Base-by-base conservation (phyloP, 2,113 vertebrate genomes). In the Myocastor coypus region DNA sequence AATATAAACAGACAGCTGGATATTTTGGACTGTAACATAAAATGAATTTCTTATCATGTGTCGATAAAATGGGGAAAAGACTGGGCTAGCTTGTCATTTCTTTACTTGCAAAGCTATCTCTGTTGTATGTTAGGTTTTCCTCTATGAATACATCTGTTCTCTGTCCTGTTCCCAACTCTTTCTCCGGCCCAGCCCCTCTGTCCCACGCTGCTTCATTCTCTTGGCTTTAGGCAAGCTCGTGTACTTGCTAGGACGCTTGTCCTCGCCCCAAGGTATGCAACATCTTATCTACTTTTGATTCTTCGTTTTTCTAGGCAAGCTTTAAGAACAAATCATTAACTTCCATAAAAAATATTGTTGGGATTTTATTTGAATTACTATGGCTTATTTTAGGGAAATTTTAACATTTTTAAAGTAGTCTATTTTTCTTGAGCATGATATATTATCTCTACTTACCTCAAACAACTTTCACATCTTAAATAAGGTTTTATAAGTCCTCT, bases 401-500 rank as follows among this genome's bases (percentile, higher is more conserved):
- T 46, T 88, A 52, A 55, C 14, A 85, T 37, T 57, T 64, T 80
- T 94, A 78, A 1, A 63, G 46, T 94, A 63, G 80, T 84, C 52
- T 77, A 30, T 81, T 73, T 73, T 83, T 26, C 17, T 94, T 91
- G 19, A 88, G 63, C 32, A n/a, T 91, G 68, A 26, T 52, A 68
- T 69, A 40, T 57, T 40, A 68, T 68, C 12, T 78, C 68, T 16
- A n/a, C 30, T 55, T 55, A n/a, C 17, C 32, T 61, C 61, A 34
- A 83, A 78, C 37, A 78, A 64, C 10, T 91, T 94, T 84, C 40
- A 61, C 69, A 13, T 87, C 42, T 81, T 80, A 16, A 80, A 50
- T 28, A 83, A 59, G 68, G 24, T 59, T 89, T 81, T 66, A 86
- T 59, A 63, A 81, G 85, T 85, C 81, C 46, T 71, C 92, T 80